Conservation (phyloP, 1,140 invertebrate genomes). For the Brachionus asplanchnoidis region DNA sequence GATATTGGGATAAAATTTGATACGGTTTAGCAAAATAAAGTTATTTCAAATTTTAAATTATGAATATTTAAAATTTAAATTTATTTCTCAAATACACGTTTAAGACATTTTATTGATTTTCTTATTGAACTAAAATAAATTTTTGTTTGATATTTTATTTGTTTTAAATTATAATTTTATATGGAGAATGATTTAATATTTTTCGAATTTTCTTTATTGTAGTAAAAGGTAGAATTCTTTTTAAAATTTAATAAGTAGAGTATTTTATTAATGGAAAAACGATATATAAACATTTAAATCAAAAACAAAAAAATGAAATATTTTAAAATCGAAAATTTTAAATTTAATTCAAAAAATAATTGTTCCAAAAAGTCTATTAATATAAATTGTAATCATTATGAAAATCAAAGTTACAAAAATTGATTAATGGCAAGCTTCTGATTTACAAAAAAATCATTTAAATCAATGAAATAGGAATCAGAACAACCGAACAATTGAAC, state of each 20-base stretch:
- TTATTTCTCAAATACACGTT: too few relatives aligned
- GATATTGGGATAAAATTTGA: too few relatives aligned
- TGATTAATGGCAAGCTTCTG: background rate
- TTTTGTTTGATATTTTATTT: too few relatives aligned
- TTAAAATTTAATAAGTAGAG: background rate
- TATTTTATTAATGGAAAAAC: background rate
- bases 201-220: too few relatives aligned
- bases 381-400: background rate
- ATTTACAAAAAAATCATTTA: background rate
- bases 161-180: too few relatives aligned
- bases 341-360: conserved; percentile 6
- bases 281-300: background rate
- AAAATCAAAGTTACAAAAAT: background rate
- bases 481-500: background rate
- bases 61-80: too few relatives aligned
- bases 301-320: background rate
- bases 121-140: too few relatives aligned
- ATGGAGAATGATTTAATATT: too few relatives aligned
- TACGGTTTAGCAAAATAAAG: too few relatives aligned
- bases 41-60: too few relatives aligned
- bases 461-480: background rate
- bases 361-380: background rate
- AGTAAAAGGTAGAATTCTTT: too few relatives aligned
- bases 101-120: too few relatives aligned
- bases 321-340: background rate